These are phyloP conservation scores for Triops longicaudatus DNA, from an alignment of 1,140 invertebrate genomes.

Conservation along the genomic window DNA sequence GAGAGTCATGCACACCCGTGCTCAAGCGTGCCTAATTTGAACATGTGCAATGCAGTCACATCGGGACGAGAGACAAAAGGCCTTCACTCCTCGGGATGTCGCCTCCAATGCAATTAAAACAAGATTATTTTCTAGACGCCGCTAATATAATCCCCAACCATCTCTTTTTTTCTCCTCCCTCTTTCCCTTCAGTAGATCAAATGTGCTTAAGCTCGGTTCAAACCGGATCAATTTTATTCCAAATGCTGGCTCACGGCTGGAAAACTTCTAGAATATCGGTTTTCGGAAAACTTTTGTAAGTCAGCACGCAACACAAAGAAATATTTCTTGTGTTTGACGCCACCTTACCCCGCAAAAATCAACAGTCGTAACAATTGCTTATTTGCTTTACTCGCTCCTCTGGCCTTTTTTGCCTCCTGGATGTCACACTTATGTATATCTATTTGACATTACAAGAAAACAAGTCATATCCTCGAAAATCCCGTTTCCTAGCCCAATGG, in stretches of 20 bases:
- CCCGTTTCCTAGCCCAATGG: not conserved
- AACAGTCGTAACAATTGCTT: not conserved
- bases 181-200: too few species aligned
- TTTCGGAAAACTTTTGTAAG: too few species aligned
- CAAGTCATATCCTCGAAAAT: not conserved
- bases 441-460: not conserved
- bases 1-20: not conserved
- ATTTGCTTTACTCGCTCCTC: not conserved
- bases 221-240: too few species aligned
- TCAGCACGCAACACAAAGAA: too few species aligned
- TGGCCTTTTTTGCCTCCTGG: not conserved
- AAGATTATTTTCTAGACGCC: too few species aligned
- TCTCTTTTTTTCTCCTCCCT: too few species aligned
- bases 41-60: not conserved
- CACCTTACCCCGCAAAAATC: not conserved
- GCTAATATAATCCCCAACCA: too few species aligned
- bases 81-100: not conserved
- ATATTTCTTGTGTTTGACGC: too few species aligned
- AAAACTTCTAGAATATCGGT: too few species aligned
- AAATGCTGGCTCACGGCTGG: too few species aligned
- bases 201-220: too few species aligned
- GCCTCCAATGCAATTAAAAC: too few species aligned
- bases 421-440: not conserved
- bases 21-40: not conserved
- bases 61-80: not conserved